Conservation (phyloP, 2,797 vertebrate species). For the Schizothorax lantsangensis region DNA sequence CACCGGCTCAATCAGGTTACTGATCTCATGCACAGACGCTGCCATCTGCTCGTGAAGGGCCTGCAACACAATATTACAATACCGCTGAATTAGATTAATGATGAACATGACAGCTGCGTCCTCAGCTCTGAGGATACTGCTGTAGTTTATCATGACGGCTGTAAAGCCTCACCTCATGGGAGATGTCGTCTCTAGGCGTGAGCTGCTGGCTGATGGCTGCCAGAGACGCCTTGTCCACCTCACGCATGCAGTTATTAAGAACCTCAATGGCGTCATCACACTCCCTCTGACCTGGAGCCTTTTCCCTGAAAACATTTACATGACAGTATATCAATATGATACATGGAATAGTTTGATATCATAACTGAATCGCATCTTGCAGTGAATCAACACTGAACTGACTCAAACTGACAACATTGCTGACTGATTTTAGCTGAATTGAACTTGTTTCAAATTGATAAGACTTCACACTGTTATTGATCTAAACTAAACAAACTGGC, state of each 20-base stretch:
- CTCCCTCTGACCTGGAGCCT: constrained; percentile 95
- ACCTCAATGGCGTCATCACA: constrained; percentile 94
- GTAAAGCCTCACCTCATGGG: constrained; percentile 86
- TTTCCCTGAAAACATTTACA: constrained; percentile 81
- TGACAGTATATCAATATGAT: not conserved
- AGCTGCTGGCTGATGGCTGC: constrained; percentile 97
- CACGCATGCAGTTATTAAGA: constrained; percentile 90
- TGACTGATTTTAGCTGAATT: no score
- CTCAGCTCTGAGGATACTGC: constrained; percentile 6
- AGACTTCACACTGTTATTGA: not conserved
- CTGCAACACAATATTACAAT: constrained; percentile 69
- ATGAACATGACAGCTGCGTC: not conserved
- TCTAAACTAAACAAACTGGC: no score
- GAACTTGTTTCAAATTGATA: no score
- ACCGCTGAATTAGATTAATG: not conserved
- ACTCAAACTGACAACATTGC: no score
- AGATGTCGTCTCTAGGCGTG: constrained; percentile 92
- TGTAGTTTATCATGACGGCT: not conserved
- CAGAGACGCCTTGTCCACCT: constrained; percentile 95
- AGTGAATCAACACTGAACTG: no score
- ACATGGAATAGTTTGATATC: no score
- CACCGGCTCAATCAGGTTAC: constrained; percentile 92
- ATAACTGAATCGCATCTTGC: not conserved
- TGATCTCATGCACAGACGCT: constrained; percentile 95
- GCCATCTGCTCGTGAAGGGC: constrained; percentile 97